These are phyloP conservation scores for Neodiprion lecontei DNA, from an alignment of 1,140 invertebrate species.

Conservation along the genomic window DNA sequence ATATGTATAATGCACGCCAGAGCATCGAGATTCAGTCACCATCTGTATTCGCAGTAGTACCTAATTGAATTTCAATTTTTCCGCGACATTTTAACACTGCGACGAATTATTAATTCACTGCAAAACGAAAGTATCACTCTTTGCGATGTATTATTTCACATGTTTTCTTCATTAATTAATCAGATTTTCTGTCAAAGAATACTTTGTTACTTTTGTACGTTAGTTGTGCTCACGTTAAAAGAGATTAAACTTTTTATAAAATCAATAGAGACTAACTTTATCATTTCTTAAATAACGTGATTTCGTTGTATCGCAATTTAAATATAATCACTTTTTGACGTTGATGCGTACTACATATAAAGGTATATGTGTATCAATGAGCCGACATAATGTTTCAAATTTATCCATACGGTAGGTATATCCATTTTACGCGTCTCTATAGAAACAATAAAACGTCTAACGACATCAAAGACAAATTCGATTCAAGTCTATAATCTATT, in stretches of 20 bases:
- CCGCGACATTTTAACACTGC: neutral
- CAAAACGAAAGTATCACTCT: conserved; percentile 14
- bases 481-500: conserved; percentile 2
- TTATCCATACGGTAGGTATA: neutral
- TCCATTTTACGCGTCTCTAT: neutral
- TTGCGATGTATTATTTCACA: neutral
- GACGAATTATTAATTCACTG: conserved; percentile 19
- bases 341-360: conserved; percentile 23
- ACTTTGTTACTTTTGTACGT: conserved; percentile 33
- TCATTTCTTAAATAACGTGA: conserved; percentile 30
- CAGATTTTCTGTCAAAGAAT: conserved; percentile 31
- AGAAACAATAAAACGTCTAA: conserved; percentile 7
- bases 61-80: neutral
- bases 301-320: conserved; percentile 31
- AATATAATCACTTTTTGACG: conserved; percentile 27
- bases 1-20: no score
- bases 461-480: conserved; percentile 2
- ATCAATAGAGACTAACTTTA: conserved; percentile 24
- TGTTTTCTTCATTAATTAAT: conserved; percentile 16
- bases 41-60: no score
- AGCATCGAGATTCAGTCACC: no score
- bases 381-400: conserved; percentile 21
- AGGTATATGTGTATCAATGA: conserved; percentile 27
- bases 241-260: conserved; percentile 37
- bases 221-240: conserved; percentile 28